Conservation (phyloP, 2,888 invertebrate genomes). For the Tanypteryx hageni region DNA sequence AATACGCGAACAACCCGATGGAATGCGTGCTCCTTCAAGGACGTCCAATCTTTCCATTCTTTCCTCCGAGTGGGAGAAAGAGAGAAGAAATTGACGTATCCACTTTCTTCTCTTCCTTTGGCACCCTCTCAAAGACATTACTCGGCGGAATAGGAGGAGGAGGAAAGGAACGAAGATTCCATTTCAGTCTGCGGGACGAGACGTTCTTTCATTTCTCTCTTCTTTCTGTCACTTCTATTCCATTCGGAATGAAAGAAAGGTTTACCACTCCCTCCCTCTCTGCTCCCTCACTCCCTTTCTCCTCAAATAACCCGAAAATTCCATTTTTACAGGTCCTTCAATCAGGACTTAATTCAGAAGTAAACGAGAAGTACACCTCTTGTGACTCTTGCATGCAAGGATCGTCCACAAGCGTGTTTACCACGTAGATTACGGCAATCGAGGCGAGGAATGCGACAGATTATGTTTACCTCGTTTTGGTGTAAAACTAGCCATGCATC, state of each 20-base stretch:
- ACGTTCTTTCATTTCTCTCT: neutral
- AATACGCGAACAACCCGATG: too few species aligned
- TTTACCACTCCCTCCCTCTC: neutral
- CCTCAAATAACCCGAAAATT: neutral
- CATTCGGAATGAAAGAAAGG: constrained; percentile 14
- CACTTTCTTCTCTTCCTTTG: constrained; percentile 50
- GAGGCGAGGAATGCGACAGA: too few species aligned
- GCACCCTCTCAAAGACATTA: constrained; percentile 42
- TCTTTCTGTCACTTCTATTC: constrained; percentile 2
- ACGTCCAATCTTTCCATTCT: neutral
- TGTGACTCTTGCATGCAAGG: too few species aligned
- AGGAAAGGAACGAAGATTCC: neutral
- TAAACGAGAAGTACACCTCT: neutral
- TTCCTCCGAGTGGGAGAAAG: neutral
- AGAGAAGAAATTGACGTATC: constrained; percentile 37
- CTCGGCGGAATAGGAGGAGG: neutral
- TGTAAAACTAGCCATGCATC: too few species aligned
- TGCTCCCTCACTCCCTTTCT: neutral
- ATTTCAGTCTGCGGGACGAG: neutral
- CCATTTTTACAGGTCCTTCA: neutral
- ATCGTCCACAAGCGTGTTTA: too few species aligned
- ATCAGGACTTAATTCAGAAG: neutral
- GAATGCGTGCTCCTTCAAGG: neutral
- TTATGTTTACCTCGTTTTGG: too few species aligned
- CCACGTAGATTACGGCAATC: too few species aligned